Evolutionary conservation across 2,113 vertebrate genomes (phyloP).

Genomic region (Xiphorhynchus elegans): DNA sequence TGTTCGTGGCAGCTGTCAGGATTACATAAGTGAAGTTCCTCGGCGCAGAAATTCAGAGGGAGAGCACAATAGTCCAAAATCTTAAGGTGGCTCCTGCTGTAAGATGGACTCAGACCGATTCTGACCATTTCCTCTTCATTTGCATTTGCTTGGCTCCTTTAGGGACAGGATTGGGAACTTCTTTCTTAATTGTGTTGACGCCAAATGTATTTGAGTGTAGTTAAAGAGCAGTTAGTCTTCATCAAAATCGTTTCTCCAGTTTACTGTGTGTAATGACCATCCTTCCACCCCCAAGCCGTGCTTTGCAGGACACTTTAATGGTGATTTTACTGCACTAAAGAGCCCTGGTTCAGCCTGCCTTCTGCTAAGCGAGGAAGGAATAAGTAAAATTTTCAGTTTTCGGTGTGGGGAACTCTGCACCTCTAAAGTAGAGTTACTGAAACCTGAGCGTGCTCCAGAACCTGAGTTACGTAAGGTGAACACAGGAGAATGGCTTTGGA

Average conservation of each 20-base stretch:
- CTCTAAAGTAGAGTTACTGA: background rate
- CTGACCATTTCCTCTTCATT: background rate
- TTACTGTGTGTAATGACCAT: background rate
- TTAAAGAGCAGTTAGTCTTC: background rate
- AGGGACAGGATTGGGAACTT: background rate
- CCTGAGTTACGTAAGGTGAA: background rate
- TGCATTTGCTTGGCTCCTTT: background rate
- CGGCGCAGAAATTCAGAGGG: background rate
- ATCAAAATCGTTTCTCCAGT: background rate
- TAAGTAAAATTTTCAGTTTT: background rate
- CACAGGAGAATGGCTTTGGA: background rate
- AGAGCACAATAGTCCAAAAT: background rate
- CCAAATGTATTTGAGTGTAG: background rate
- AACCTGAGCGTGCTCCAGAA: background rate
- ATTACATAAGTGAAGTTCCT: conserved; percentile 52
- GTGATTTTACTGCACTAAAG: background rate
- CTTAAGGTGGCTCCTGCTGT: background rate
- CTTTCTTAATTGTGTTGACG: background rate
- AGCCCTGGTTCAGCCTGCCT: background rate
- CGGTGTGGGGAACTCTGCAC: background rate
- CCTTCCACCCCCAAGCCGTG: background rate
- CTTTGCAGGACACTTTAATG: background rate
- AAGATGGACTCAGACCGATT: background rate
- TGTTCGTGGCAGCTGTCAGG: background rate
- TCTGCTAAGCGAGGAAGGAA: background rate